phyloP scores from a whole-genome alignment of 2,888 invertebrate species.

The Drosophila pseudotalamancana region DNA sequence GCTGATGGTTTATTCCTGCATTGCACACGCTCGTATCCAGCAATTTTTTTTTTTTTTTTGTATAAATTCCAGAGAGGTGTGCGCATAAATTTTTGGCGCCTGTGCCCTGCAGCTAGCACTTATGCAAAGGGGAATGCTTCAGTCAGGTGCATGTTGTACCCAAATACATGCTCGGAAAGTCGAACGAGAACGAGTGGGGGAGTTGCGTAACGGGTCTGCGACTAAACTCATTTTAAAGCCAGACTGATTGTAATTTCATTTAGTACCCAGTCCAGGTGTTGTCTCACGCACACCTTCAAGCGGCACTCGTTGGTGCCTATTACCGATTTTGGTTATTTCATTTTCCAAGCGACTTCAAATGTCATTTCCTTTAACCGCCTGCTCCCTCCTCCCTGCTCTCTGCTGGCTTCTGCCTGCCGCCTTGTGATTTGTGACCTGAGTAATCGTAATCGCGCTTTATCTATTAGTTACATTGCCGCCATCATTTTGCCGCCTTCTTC shows the following conservation, averaged over 20 bases:
- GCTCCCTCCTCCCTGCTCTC: background rate
- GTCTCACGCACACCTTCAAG: background rate
- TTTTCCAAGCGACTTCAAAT: slow-evolving; percentile 70
- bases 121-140: slow-evolving; percentile 42
- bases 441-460: slow-evolving; percentile 69
- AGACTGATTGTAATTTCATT: slow-evolving; percentile 76
- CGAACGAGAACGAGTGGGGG: slow-evolving; percentile 6
- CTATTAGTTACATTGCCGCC: slow-evolving; percentile 66
- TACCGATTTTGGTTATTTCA: slow-evolving; percentile 69
- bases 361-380: slow-evolving; percentile 58
- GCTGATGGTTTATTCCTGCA: slow-evolving; percentile 13
- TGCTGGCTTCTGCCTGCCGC: slow-evolving; percentile 12
- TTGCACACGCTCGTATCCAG: slow-evolving; percentile 28
- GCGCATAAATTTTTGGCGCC: slow-evolving; percentile 67
- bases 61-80: slow-evolving; percentile 66
- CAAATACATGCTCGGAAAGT: slow-evolving; percentile 27
- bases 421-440: slow-evolving; percentile 67
- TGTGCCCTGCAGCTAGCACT: slow-evolving; percentile 61
- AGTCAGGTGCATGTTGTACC: slow-evolving; percentile 22
- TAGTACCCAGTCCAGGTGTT: slow-evolving; percentile 15
- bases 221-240: slow-evolving; percentile 65
- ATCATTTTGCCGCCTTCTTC: slow-evolving; percentile 25
- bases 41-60: slow-evolving; percentile 28
- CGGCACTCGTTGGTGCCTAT: slow-evolving; percentile 36
- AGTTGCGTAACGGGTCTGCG: slow-evolving; percentile 18